Evolutionary conservation across 1,140 invertebrate genomes (phyloP).

Genomic region (Drosophila lini): DNA sequence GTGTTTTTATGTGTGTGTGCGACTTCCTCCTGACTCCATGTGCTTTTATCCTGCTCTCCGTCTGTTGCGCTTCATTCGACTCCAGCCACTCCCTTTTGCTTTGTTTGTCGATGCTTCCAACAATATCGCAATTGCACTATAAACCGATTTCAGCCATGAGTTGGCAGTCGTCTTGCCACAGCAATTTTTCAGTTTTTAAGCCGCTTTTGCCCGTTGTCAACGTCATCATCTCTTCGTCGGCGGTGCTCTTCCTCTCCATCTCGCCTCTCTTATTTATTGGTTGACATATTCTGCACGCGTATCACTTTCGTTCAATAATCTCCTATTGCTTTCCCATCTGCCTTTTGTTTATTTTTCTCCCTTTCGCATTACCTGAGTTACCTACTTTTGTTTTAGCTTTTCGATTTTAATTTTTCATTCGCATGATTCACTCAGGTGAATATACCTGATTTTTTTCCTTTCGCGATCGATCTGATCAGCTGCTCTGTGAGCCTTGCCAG

Average conservation of each 20-base stretch:
- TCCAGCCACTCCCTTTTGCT: slow-evolving; percentile 64
- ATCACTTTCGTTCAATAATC: slow-evolving; percentile 72
- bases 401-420: slow-evolving; percentile 20
- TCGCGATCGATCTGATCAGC: slow-evolving; percentile 56
- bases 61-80: slow-evolving; percentile 50
- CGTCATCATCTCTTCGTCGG: slow-evolving; percentile 39
- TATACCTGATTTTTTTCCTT: slow-evolving; percentile 11
- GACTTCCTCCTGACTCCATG: slow-evolving; percentile 74
- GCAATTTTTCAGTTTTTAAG: slow-evolving; percentile 15
- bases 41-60: slow-evolving; percentile 56
- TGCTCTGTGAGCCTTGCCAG: slow-evolving; percentile 55
- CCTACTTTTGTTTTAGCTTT: slow-evolving; percentile 36
- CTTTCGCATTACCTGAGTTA: slow-evolving; percentile 39
- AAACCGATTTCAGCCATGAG: slow-evolving; percentile 28
- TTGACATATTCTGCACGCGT: slow-evolving; percentile 47
- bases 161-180: slow-evolving; percentile 13
- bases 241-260: slow-evolving; percentile 11
- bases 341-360: slow-evolving; percentile 25
- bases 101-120: slow-evolving; percentile 32
- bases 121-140: slow-evolving; percentile 10
- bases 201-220: slow-evolving; percentile 23
- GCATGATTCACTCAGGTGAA: slow-evolving; percentile 26
- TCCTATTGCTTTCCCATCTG: slow-evolving; percentile 27
- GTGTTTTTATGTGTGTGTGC: slow-evolving; percentile 25
- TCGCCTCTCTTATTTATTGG: slow-evolving; percentile 21